These are phyloP conservation scores for Perizoma affinitatum DNA, from an alignment of 2,888 invertebrate genomes.

Conservation along the genomic window DNA sequence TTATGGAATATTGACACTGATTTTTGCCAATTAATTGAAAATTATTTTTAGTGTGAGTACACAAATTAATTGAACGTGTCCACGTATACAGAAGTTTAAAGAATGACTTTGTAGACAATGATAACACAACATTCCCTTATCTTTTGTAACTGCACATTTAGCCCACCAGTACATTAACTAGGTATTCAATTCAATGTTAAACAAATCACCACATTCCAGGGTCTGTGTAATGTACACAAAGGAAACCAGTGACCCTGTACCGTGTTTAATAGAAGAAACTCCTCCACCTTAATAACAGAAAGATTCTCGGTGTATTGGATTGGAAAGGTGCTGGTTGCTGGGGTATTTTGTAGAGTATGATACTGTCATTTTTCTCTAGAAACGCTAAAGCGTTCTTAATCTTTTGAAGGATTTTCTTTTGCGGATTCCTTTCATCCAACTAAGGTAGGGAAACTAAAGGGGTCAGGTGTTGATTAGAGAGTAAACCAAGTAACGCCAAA, in stretches of 20 bases:
- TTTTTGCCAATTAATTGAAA: constrained; percentile 37
- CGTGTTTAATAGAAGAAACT: constrained; percentile 74
- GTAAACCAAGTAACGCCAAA: constrained; percentile 66
- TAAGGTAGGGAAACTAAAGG: constrained; percentile 53
- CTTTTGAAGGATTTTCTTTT: constrained; percentile 31
- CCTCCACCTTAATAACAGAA: constrained; percentile 80
- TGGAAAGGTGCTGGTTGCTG: constrained; percentile 55
- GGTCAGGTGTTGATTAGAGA: constrained; percentile 61
- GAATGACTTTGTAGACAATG: constrained; percentile 21
- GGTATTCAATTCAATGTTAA: constrained; percentile 51
- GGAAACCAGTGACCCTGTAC: constrained; percentile 68
- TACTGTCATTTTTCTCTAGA: constrained; percentile 19
- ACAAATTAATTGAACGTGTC: constrained; percentile 30
- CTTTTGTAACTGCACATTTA: constrained; percentile 22
- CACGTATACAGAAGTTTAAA: constrained; percentile 28
- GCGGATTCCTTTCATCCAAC: constrained; percentile 38
- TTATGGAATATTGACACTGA: constrained; percentile 29
- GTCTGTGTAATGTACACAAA: constrained; percentile 65
- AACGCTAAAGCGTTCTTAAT: constrained; percentile 37
- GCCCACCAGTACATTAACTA: constrained; percentile 27
- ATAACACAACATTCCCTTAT: constrained; percentile 17
- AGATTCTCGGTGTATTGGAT: constrained; percentile 58
- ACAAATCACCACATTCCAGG: constrained; percentile 64
- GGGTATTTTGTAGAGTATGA: constrained; percentile 35
- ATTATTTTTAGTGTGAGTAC: constrained; percentile 28